Percentiles rank a stretch among this genome's conserved stretches.
Evolutionary conservation across 2,113 vertebrate species (phyloP).

Genomic region (Ivindomyrus marchei): DNA sequence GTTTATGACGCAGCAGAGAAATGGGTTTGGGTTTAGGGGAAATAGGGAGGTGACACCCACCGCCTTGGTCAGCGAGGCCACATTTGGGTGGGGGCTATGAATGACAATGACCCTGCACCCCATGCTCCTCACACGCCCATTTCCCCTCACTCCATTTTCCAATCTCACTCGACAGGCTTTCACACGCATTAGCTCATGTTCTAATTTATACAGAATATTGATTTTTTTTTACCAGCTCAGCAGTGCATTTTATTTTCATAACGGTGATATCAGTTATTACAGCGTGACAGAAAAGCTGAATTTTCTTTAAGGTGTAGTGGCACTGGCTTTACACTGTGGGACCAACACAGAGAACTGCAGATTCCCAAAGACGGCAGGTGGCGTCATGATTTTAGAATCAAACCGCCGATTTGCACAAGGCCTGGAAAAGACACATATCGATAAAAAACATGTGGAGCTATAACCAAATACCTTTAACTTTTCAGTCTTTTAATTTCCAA

Average conservation of each 20-base stretch:
- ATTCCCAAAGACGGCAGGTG: background rate
- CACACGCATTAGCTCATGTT: conserved; percentile 5
- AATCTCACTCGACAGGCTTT: background rate
- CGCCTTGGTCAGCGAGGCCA: background rate
- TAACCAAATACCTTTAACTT: background rate
- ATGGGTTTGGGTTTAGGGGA: background rate
- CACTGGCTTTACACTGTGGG: background rate
- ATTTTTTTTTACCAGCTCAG: conserved; percentile 5
- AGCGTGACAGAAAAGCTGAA: background rate
- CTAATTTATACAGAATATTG: conserved; percentile 14
- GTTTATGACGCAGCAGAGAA: background rate
- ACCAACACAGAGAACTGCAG: too few relatives aligned
- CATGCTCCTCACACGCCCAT: background rate
- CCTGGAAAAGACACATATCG: background rate
- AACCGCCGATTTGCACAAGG: background rate
- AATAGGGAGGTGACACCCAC: background rate
- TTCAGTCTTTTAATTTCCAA: background rate
- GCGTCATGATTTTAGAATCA: background rate
- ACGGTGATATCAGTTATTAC: conserved; percentile 14
- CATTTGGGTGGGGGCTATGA: background rate
- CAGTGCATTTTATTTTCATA: conserved; percentile 21
- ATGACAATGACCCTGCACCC: background rate
- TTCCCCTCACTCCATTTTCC: background rate
- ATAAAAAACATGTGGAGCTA: background rate
- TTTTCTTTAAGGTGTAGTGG: background rate